Conservation (phyloP, 2,888 invertebrate genomes). For the Glyphotaelius pellucidus region DNA sequence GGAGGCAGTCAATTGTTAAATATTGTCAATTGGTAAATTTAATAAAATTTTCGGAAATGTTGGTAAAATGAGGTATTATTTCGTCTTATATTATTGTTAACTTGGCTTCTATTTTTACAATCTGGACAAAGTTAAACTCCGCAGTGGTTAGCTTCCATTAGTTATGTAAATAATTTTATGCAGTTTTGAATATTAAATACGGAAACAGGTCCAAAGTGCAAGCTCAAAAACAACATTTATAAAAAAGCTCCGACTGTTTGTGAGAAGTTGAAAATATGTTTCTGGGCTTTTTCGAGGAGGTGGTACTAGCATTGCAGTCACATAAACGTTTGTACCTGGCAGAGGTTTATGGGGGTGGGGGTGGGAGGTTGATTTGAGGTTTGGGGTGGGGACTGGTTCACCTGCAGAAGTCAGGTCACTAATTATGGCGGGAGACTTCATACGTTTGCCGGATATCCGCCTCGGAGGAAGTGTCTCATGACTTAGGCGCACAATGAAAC, state of each 20-base stretch:
- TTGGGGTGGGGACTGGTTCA: neutral
- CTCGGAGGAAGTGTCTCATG: slow-evolving; percentile 41
- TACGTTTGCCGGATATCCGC: slow-evolving; percentile 47
- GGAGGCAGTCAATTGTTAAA: too few species aligned
- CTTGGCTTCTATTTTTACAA: neutral
- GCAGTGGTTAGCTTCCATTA: neutral
- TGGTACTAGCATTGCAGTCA: neutral
- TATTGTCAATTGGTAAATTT: too few species aligned
- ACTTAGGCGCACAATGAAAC: slow-evolving; percentile 46
- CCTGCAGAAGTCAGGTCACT: slow-evolving; percentile 33
- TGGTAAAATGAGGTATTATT: neutral
- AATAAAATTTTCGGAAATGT: too few species aligned
- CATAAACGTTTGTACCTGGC: slow-evolving; percentile 9
- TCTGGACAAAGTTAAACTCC: neutral
- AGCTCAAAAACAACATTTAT: neutral
- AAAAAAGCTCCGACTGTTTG: neutral
- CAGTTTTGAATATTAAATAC: slow-evolving; percentile 2
- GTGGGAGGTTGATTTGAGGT: too few species aligned
- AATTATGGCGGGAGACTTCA: slow-evolving; percentile 45
- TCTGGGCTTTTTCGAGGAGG: neutral
- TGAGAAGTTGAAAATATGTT: neutral
- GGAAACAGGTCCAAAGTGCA: neutral
- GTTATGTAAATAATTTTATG: neutral
- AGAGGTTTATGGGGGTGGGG: neutral
- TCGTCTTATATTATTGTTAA: neutral